Base-by-base conservation (phyloP, 2,888 invertebrate genomes). In the Drosophila mimica region DNA sequence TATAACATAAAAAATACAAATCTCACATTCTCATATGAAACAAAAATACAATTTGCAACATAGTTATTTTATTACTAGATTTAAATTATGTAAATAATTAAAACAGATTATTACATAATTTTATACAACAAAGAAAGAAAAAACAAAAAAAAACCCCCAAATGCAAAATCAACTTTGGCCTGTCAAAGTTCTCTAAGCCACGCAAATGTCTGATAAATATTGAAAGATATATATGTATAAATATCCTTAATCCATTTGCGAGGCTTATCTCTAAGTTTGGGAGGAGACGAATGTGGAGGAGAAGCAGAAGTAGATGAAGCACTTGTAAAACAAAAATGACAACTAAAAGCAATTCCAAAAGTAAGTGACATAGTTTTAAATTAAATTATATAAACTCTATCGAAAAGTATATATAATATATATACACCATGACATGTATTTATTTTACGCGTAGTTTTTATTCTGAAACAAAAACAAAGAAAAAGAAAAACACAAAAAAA, bases 341-440 rank as follows among this genome's bases (percentile, higher is more conserved):
- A 91, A 91, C 89, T 83, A 80, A 88, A 91, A 90, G 89, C 91
- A 91, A 91, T 91, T 91, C 81, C 89, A 87, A 87, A 83, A 82
- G 76, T 88, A 88, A 88, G 86, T 86, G 86, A 86, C 85, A 86
- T 88, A 86, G 85, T 83, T 88, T 85, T 86, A 81, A 83, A 46
- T 46, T 46, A 76, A 70, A 77, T 80, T 74, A 74, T 81, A 46
- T 25, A 25, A 87, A 87, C 74, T 86, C 80, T 80, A 87, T 71
- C 67, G 64, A 74, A 67, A 72, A 53, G 68, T 76, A 79, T 79
- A 85, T 70, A 80, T 68, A 74, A 68, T 74, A 78, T 78, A 78
- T 76, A 79, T 73, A 79, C 75, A 80, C 67, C 57, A 85, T 25
- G 78, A 83, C 69, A 85, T 81, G 80, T 86, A 88, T 88, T 87